Conservation (phyloP, 2,797 vertebrate genomes). For the Vireo griseus region DNA sequence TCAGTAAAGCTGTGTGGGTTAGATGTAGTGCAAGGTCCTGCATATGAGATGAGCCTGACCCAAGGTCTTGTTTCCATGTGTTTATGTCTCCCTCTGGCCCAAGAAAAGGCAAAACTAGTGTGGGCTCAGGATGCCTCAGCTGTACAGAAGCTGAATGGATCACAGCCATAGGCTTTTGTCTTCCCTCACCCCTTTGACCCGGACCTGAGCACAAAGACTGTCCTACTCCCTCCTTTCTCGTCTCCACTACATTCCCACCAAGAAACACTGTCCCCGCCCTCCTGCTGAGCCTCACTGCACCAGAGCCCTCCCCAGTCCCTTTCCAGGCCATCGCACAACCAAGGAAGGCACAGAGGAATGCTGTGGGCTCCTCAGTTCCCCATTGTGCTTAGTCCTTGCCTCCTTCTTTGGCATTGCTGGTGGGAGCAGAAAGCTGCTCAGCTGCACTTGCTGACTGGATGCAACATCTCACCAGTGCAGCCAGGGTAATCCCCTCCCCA, state of each 20-base stretch:
- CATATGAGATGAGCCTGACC: fast-evolving
- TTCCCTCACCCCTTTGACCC: not conserved
- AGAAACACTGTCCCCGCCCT: not conserved
- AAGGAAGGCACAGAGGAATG: not conserved
- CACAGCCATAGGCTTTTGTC: not conserved
- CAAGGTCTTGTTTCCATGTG: not conserved
- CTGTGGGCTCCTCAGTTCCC: not conserved
- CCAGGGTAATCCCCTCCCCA: not conserved
- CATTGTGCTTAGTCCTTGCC: fast-evolving
- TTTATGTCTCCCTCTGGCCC: not conserved
- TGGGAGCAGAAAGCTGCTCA: not conserved
- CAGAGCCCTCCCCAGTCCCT: not conserved
- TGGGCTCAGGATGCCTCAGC: not conserved
- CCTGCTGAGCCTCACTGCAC: not conserved
- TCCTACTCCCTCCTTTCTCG: fast-evolving
- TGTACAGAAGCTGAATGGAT: not conserved
- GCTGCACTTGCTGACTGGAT: fast-evolving
- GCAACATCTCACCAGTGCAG: not conserved
- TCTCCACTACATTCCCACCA: not conserved
- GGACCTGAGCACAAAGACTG: fast-evolving
- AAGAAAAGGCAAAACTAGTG: not conserved
- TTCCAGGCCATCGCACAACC: too few relatives aligned
- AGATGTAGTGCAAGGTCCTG: not conserved
- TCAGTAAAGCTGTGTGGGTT: not conserved
- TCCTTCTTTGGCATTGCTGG: not conserved